These are phyloP conservation scores for Meta bourneti DNA, from an alignment of 2,888 invertebrate genomes.

Conservation along the genomic window DNA sequence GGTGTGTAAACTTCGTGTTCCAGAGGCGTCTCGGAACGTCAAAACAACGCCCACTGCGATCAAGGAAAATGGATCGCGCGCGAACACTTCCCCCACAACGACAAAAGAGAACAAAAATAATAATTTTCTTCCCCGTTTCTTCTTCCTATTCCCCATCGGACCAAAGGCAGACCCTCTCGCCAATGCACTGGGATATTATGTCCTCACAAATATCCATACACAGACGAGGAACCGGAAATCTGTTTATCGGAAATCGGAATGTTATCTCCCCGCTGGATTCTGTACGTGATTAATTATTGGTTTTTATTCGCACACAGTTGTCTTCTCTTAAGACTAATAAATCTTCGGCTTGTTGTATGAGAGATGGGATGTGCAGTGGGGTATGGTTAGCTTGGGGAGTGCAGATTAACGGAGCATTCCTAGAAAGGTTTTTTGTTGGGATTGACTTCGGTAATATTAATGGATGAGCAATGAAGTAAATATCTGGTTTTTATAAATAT, in stretches of 20 bases:
- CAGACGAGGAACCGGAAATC: slow-evolving; percentile 48
- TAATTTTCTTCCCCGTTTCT: slow-evolving; percentile 12
- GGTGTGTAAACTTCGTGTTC: slow-evolving; percentile 55
- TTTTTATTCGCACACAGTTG: slow-evolving; percentile 48
- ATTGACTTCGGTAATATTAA: background rate
- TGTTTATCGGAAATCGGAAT: slow-evolving; percentile 68
- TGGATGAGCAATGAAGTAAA: too few relatives aligned
- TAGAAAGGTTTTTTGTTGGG: background rate
- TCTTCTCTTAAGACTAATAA: slow-evolving; percentile 59
- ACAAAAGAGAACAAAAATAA: slow-evolving; percentile 20
- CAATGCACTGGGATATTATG: slow-evolving; percentile 25
- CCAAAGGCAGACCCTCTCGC: background rate
- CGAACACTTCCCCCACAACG: slow-evolving; percentile 24
- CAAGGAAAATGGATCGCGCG: slow-evolving; percentile 52
- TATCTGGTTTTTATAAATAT: too few relatives aligned
- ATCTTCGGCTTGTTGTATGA: slow-evolving; percentile 28
- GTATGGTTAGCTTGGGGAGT: background rate
- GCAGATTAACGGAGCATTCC: background rate
- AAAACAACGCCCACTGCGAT: slow-evolving; percentile 66
- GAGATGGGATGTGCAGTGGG: background rate
- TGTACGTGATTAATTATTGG: slow-evolving; percentile 67
- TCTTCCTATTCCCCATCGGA: background rate
- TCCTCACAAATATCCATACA: slow-evolving; percentile 18
- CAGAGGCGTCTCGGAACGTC: slow-evolving; percentile 33
- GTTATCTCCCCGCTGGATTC: slow-evolving; percentile 55